Percentiles rank a stretch among this genome's conserved stretches.
These are phyloP conservation scores for Rhyacichthys aspro DNA, from an alignment of 2,797 vertebrate genomes.

Conservation along the genomic window DNA sequence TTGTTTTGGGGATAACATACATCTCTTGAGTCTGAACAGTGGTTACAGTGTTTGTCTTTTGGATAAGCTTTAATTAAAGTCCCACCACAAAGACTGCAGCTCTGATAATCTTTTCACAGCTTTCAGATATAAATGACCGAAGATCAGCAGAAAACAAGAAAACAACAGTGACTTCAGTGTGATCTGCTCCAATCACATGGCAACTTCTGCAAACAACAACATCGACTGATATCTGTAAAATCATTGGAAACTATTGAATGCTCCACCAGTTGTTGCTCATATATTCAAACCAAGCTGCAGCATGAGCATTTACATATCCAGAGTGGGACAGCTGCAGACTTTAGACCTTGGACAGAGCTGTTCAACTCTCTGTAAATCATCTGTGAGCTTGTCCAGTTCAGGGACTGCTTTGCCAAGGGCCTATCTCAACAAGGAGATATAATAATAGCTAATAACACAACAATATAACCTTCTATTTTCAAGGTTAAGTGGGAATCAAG, in stretches of 20 bases:
- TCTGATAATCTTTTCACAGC: slow-evolving; percentile 18
- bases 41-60: slow-evolving; percentile 23
- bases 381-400: slow-evolving; percentile 27
- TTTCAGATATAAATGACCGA: slow-evolving; percentile 9
- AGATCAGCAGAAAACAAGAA: slow-evolving; percentile 11
- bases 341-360: slow-evolving; percentile 61
- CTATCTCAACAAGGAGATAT: neutral
- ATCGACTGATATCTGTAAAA: neutral
- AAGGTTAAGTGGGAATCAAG: too few relatives aligned
- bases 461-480: too few relatives aligned
- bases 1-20: too few relatives aligned
- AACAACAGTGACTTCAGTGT: neutral
- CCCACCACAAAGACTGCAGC: slow-evolving; percentile 13
- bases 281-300: slow-evolving; percentile 36
- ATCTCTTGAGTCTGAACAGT: neutral
- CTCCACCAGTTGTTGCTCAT: neutral
- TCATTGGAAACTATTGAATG: neutral
- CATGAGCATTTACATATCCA: slow-evolving; percentile 45
- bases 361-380: slow-evolving; percentile 69
- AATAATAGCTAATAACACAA: neutral
- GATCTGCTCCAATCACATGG: neutral
- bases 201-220: neutral
- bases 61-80: slow-evolving; percentile 29
- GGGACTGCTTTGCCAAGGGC: neutral
- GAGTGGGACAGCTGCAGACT: slow-evolving; percentile 68